phyloP scores from a whole-genome alignment of 2,888 invertebrate species.

The Onchidella celtica region DNA sequence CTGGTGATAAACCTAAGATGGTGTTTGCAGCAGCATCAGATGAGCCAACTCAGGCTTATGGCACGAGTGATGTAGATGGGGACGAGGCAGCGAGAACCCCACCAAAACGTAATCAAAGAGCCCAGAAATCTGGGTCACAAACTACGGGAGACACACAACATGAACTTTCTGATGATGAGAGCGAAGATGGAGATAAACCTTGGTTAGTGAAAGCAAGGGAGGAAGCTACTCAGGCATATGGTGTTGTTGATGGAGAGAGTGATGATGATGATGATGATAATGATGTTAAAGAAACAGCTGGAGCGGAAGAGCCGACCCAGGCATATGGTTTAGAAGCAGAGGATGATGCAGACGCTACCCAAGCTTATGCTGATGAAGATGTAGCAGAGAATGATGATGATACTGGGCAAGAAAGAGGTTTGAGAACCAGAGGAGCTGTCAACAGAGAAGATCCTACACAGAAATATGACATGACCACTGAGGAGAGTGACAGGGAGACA shows the following conservation, averaged over 20 bases:
- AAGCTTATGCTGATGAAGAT: conserved; percentile 28
- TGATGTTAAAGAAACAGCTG: conserved; percentile 55
- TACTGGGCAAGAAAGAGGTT: not conserved
- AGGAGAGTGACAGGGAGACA: conserved; percentile 12
- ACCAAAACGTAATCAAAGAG: not conserved
- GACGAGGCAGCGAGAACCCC: not conserved
- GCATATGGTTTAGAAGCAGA: conserved; percentile 4
- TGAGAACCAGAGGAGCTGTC: not conserved
- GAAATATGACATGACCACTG: not conserved
- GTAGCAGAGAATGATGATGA: not conserved
- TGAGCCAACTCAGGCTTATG: conserved; percentile 1
- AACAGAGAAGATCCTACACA: conserved; percentile 3
- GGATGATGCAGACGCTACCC: conserved; percentile 43
- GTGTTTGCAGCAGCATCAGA: not conserved
- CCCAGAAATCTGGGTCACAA: no score
- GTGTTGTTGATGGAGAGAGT: conserved; percentile 1
- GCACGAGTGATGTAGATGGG: not conserved
- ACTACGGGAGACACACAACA: no score
- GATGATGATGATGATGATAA: conserved; percentile 56
- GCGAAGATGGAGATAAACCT: not conserved
- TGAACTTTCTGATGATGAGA: not conserved
- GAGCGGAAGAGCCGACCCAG: conserved; percentile 23
- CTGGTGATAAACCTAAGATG: not conserved
- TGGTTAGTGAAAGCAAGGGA: no score
- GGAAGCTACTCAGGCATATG: conserved; percentile 17